Percentiles rank a stretch among this genome's conserved stretches.
Evolutionary conservation across 2,113 vertebrate genomes (phyloP).

Genomic region (Sturnira hondurensis): DNA sequence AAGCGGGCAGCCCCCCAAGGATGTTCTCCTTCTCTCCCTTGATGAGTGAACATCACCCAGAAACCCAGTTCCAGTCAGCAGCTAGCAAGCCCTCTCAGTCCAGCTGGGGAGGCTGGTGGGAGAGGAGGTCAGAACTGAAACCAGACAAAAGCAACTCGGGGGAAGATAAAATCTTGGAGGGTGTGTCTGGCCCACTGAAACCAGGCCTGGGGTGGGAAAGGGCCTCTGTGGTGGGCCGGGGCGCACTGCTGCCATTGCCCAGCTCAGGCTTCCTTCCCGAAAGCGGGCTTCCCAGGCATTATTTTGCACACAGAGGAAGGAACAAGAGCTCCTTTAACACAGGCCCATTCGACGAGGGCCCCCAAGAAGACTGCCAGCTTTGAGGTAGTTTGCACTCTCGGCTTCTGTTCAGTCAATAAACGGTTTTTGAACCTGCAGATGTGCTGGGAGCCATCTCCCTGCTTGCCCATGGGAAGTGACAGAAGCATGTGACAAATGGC

Average conservation of each 20-base stretch:
- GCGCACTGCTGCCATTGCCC: rapidly evolving
- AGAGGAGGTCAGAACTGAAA: rapidly evolving
- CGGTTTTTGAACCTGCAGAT: background rate
- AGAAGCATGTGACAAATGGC: background rate
- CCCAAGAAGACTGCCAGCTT: background rate
- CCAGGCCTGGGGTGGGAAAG: background rate
- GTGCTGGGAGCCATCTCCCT: background rate
- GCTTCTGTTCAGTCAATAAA: rapidly evolving
- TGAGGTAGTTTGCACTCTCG: rapidly evolving
- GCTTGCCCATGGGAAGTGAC: background rate
- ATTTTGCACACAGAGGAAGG: rapidly evolving
- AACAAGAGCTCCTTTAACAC: rapidly evolving
- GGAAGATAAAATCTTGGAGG: background rate
- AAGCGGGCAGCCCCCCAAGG: background rate
- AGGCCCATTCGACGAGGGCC: rapidly evolving
- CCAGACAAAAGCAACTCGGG: background rate
- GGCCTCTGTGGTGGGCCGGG: rapidly evolving
- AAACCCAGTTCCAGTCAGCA: background rate
- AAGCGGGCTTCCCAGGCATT: background rate
- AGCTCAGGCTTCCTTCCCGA: background rate
- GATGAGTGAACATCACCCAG: rapidly evolving
- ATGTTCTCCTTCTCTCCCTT: background rate
- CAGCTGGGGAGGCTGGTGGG: background rate
- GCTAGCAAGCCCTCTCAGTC: background rate
- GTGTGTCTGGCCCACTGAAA: rapidly evolving